A percentile compares a stretch with the other conserved stretches of the same genome.
Evolutionary conservation across 2,888 invertebrate species (phyloP).

Genomic region (Athalia rosae): DNA sequence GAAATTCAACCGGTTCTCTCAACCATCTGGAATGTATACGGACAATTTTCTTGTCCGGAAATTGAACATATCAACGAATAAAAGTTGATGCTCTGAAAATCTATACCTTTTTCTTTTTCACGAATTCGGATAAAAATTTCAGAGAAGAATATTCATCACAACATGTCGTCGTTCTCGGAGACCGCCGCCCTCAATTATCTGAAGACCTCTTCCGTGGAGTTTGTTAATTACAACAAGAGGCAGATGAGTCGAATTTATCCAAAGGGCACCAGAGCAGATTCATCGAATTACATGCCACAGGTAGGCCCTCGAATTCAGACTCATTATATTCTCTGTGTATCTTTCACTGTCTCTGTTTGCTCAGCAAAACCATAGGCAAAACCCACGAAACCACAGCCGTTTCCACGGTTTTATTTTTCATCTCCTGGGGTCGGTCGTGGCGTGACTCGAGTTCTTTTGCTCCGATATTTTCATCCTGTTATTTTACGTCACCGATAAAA

Average conservation of each 20-base stretch:
- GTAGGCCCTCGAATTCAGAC: slow-evolving; percentile 63
- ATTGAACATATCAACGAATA: no score
- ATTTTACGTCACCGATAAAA: background rate
- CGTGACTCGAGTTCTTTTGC: background rate
- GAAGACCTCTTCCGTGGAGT: slow-evolving; percentile 80
- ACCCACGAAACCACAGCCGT: background rate
- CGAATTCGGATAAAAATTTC: slow-evolving; percentile 57
- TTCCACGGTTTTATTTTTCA: background rate
- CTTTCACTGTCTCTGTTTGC: background rate
- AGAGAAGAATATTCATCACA: slow-evolving; percentile 80
- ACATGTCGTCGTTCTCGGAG: slow-evolving; percentile 84
- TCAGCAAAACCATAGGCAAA: slow-evolving; percentile 1
- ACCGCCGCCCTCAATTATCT: slow-evolving; percentile 80
- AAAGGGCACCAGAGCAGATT: slow-evolving; percentile 82
- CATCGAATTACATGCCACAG: slow-evolving; percentile 83
- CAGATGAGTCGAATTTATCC: slow-evolving; percentile 84
- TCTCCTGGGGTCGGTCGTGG: background rate
- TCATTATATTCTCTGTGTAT: background rate
- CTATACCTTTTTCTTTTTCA: no score
- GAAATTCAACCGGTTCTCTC: slow-evolving; percentile 39
- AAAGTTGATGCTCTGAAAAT: no score
- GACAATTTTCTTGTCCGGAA: no score
- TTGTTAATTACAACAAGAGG: slow-evolving; percentile 85
- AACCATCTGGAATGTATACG: background rate
- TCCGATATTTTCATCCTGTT: background rate